Conservation (phyloP, 2,888 invertebrate genomes). For the Phragmatobia fuliginosa region DNA sequence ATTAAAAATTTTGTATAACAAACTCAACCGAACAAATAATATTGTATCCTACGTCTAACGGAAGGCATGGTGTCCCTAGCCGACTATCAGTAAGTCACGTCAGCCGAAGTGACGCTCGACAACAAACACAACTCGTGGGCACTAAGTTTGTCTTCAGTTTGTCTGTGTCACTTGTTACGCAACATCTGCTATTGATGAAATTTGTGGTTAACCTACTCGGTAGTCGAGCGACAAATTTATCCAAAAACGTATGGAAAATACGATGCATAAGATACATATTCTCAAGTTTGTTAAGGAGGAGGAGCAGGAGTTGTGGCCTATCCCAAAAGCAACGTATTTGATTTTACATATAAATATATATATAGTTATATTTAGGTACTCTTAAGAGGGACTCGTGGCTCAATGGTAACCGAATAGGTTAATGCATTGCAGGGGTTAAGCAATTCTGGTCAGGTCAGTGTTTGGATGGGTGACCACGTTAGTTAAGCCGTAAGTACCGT, state of each 20-base stretch:
- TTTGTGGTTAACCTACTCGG: not conserved
- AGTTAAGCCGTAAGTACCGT: no score
- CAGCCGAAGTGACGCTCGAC: conserved; percentile 26
- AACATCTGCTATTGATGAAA: not conserved
- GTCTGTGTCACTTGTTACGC: conserved; percentile 12
- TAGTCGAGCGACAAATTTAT: not conserved
- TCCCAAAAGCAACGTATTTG: no score
- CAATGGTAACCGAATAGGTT: no score
- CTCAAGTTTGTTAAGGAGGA: not conserved
- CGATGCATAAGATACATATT: not conserved
- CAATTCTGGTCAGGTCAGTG: no score
- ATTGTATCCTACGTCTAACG: not conserved
- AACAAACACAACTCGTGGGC: conserved; percentile 12
- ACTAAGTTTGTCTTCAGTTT: conserved; percentile 8
- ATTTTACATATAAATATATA: no score
- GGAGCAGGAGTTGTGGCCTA: no score
- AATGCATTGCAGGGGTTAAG: no score
- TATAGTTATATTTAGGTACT: no score
- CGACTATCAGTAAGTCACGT: conserved; percentile 43
- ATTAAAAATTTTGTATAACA: no score
- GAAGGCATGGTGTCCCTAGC: conserved; percentile 25
- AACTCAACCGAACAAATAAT: not conserved
- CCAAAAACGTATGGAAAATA: not conserved
- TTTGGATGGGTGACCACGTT: no score
- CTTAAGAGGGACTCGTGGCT: no score